Evolutionary conservation across 2,888 invertebrate genomes (phyloP).

Genomic region (Drosophila differens): DNA sequence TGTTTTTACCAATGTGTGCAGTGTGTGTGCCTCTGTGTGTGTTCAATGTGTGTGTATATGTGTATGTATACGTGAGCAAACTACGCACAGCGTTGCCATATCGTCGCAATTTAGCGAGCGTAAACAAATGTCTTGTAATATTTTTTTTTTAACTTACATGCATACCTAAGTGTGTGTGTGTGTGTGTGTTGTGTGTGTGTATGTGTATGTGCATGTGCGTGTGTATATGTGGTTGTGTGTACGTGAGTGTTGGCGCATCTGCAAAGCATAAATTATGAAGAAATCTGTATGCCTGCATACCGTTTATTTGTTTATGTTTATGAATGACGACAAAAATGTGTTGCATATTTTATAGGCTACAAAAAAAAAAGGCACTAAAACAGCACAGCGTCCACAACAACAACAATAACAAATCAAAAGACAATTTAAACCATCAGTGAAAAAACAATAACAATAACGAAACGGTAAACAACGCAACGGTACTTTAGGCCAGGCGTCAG

Average conservation of each 20-base stretch:
- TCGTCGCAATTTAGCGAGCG: conserved; percentile 43
- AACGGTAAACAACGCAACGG: conserved; percentile 16
- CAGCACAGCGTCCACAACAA: conserved; percentile 10
- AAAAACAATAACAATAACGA: conserved; percentile 16
- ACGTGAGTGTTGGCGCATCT: conserved; percentile 48
- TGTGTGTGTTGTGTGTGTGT: background rate
- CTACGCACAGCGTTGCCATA: conserved; percentile 55
- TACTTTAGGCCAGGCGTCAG: conserved; percentile 30
- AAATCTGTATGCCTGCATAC: conserved; percentile 29
- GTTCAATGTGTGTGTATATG: conserved; percentile 30
- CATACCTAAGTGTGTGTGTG: background rate
- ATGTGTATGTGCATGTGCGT: conserved; percentile 10
- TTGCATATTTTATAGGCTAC: conserved; percentile 54
- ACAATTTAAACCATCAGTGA: conserved; percentile 24
- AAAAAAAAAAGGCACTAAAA: conserved; percentile 5
- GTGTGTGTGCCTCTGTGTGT: conserved; percentile 20
- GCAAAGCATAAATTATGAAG: conserved; percentile 47
- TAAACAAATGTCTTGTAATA: conserved; percentile 74
- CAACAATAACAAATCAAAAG: conserved; percentile 21
- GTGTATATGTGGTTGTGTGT: conserved; percentile 22
- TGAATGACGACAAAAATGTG: conserved; percentile 29
- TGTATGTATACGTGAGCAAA: conserved; percentile 52
- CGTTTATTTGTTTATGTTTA: conserved; percentile 18
- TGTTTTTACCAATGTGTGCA: conserved; percentile 58
- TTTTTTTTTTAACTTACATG: conserved; percentile 49